phyloP scores from a whole-genome alignment of 1,140 invertebrate species.

The Manduca sexta region DNA sequence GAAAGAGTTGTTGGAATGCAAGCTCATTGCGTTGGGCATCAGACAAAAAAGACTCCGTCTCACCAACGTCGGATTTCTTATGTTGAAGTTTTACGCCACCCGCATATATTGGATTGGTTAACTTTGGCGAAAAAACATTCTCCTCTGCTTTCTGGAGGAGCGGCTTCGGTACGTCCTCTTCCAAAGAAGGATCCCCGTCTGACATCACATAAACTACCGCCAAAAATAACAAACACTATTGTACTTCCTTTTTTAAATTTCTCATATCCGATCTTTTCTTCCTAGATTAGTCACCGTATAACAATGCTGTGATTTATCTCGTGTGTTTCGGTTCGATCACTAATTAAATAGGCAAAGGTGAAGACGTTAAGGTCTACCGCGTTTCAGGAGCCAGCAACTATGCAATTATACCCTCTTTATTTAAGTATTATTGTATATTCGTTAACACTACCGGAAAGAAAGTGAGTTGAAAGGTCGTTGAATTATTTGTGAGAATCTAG shows the following conservation, averaged over 20 bases:
- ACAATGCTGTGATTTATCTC: constrained; percentile 6
- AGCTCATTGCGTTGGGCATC: constrained; percentile 62
- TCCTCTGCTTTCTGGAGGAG: constrained; percentile 50
- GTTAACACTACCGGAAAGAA: no score
- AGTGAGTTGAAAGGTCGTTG: no score
- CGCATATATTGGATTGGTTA: constrained; percentile 55
- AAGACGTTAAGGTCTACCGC: no score
- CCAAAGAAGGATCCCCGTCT: constrained; percentile 69
- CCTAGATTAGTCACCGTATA: constrained; percentile 25
- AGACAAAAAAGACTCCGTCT: constrained; percentile 54
- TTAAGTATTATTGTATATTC: no score
- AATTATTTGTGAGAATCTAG: no score
- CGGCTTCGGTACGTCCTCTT: constrained; percentile 65
- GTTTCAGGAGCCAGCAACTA: no score
- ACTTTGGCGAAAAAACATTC: constrained; percentile 63
- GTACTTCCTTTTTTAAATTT: no score
- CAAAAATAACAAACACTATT: constrained; percentile 12
- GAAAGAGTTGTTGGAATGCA: constrained; percentile 55
- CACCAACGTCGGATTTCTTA: constrained; percentile 43
- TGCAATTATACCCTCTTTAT: no score
- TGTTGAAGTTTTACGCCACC: constrained; percentile 58
- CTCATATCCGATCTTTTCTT: constrained; percentile 7
- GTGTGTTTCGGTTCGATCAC: not conserved
- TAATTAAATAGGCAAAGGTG: not conserved
- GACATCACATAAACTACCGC: constrained; percentile 56